A percentile compares a stretch with the other conserved stretches of the same genome.
phyloP scores from a whole-genome alignment of 1,140 invertebrate species.

The Sminthurinus signatus region DNA sequence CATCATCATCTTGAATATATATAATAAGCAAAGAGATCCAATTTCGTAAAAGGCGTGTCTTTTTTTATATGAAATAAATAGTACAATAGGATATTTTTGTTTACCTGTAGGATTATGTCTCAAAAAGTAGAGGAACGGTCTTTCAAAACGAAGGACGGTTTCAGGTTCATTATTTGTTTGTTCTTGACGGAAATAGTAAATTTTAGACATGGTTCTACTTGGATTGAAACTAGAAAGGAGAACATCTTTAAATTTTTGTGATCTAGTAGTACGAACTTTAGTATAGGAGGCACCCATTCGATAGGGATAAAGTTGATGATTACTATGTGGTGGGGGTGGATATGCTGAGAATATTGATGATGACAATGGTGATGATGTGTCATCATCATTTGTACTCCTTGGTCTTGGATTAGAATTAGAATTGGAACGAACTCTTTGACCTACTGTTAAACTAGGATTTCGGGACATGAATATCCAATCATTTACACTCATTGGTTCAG shows the following conservation, averaged over 20 bases:
- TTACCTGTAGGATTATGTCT: conserved; percentile 77
- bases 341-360: neutral
- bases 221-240: conserved; percentile 10
- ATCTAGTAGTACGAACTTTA: conserved; percentile 19
- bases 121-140: conserved; percentile 77
- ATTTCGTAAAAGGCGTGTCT: no score
- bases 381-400: conserved; percentile 17
- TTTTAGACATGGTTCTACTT: conserved; percentile 14
- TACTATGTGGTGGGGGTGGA: no score
- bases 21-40: no score
- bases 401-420: conserved; percentile 10
- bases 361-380: neutral
- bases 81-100: no score
- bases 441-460: conserved; percentile 59
- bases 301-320: neutral
- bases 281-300: conserved; percentile 11
- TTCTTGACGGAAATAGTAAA: conserved; percentile 25
- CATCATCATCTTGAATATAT: no score
- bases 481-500: conserved; percentile 35
- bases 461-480: conserved; percentile 60
- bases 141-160: conserved; percentile 67
- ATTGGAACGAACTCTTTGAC: neutral
- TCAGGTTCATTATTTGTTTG: conserved; percentile 47
- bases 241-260: conserved; percentile 5
- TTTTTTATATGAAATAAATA: no score